Evolutionary conservation across 2,888 invertebrate genomes (phyloP).

Genomic region (Leucophora obtusa): DNA sequence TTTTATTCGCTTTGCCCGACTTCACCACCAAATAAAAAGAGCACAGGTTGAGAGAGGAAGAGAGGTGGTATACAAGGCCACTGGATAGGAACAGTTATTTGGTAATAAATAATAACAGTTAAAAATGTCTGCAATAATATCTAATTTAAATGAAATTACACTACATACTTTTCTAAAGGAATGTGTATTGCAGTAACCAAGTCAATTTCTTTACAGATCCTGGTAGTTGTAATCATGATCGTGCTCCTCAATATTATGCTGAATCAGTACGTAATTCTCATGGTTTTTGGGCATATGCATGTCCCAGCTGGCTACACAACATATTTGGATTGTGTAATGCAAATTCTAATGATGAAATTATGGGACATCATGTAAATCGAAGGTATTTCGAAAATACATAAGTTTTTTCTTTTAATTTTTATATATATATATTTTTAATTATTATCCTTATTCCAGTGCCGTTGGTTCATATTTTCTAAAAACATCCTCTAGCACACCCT

Average conservation of each 20-base stretch:
- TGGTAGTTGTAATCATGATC: conserved; percentile 81
- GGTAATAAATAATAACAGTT: no score
- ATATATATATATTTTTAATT: no score
- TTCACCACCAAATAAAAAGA: no score
- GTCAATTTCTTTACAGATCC: conserved; percentile 75
- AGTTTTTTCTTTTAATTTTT: no score
- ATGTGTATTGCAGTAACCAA: no score
- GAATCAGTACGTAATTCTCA: conserved; percentile 79
- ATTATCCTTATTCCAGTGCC: conserved; percentile 74
- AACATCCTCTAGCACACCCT: conserved; percentile 66
- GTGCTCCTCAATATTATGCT: conserved; percentile 82
- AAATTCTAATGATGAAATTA: conserved; percentile 74
- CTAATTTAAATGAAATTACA: no score
- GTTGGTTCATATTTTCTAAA: conserved; percentile 80
- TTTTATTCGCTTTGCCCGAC: no score
- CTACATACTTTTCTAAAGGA: no score
- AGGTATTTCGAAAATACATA: conserved; percentile 75
- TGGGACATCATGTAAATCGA: conserved; percentile 80
- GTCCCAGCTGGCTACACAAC: conserved; percentile 80
- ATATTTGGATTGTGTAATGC: conserved; percentile 80
- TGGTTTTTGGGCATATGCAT: conserved; percentile 82
- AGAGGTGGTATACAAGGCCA: no score
- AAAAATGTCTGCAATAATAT: no score
- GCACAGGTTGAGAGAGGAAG: no score
- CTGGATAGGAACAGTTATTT: no score